Evolutionary conservation across 2,797 vertebrate species (phyloP), one percentile per base, ranked within the genome.

Genomic region (Tauraco hartlaubi): DNA sequence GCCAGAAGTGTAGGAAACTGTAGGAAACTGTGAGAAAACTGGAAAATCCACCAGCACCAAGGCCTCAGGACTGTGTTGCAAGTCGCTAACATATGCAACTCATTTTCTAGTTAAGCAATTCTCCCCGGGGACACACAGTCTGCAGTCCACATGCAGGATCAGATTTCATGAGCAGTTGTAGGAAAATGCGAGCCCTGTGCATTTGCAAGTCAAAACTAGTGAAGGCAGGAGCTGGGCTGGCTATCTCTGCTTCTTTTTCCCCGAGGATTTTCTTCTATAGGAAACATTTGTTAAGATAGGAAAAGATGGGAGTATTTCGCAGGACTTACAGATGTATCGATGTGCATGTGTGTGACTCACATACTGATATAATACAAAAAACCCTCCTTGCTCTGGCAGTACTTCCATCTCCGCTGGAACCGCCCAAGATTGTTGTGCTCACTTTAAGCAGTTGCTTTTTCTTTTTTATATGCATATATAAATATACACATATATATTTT

Each of bases 141-240:
- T 98, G 97, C 97, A 97, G 94, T 97, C 96, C 98, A 97, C 97
- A 97, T 68, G 96, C 91, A 54, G 97, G 94, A 97, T 98, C 98
- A 58, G 91, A 95, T 98, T 98, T 98, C 98, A 98, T 96, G 95
- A 98, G 96, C 96, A 96, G 94, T 94, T 54, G 97, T 83, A 97
- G 96, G 98, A 97, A 98, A 98, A 98, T 96, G 97, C 96, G 96
- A 97, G 94, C 95, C 97, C 97, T 76, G 54, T 92, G 92, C 84
- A 97, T 98, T 97, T 98, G 98, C 98, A 98, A 98, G 98, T 98
- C 98, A 98, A 97, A 98, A 98, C 97, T 94, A 80, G 97, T 15
- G 80, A 97, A 85, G 96, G 95, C 97, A 95, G 92, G 80, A 95
- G 84, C 95, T 93, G 56, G 85, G 33, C 94, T 85, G 93, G 94